phyloP scores from a whole-genome alignment of 35 echinoderm and acorn worm genomes.

The Acanthaster planci region DNA sequence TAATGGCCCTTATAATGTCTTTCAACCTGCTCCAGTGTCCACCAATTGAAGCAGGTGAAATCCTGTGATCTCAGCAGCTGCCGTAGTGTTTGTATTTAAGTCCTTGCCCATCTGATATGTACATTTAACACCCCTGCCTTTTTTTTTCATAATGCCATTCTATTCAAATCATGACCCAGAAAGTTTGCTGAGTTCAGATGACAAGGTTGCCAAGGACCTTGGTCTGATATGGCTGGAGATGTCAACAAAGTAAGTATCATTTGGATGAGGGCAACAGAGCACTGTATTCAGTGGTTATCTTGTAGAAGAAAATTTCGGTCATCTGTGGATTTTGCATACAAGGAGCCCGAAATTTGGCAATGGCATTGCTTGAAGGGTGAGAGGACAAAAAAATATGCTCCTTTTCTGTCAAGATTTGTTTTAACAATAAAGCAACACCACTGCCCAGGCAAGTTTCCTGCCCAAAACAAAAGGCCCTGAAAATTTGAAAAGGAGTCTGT shows the following conservation, averaged over 20 bases:
- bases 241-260: background rate
- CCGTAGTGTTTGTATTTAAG: background rate
- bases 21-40: background rate
- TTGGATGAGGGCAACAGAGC: background rate
- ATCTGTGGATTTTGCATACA: too few relatives aligned
- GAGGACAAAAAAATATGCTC: too few relatives aligned
- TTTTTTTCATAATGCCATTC: conserved; percentile 1
- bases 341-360: too few relatives aligned
- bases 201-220: conserved; percentile 5
- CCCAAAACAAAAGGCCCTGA: too few relatives aligned
- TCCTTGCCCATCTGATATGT: conserved; percentile 19
- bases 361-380: too few relatives aligned
- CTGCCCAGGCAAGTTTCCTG: too few relatives aligned
- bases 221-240: background rate
- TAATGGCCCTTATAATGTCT: conserved; percentile 5
- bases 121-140: background rate
- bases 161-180: conserved; percentile 3
- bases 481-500: too few relatives aligned
- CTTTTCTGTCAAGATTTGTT: too few relatives aligned
- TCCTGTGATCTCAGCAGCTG: conserved; percentile 3
- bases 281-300: too few relatives aligned
- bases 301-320: too few relatives aligned
- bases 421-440: too few relatives aligned
- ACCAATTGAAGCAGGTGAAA: background rate
- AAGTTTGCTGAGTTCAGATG: conserved; percentile 25